A percentile compares a stretch with the other conserved stretches of the same genome.
phyloP scores from a whole-genome alignment of 2,888 invertebrate genomes.

The Agrotis exclamationis region DNA sequence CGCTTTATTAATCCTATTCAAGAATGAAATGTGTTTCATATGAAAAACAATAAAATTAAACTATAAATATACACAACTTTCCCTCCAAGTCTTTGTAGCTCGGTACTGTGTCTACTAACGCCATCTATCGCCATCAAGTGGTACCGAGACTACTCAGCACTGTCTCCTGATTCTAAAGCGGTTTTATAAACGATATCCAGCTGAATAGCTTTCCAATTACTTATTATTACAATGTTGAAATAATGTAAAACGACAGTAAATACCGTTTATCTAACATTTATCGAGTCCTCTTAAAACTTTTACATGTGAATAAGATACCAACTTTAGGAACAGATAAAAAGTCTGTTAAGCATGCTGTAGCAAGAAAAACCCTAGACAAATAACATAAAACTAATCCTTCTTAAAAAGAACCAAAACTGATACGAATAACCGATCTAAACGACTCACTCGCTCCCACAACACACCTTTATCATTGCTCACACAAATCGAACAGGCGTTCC shows the following conservation, averaged over 20 bases:
- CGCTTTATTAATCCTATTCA: neutral
- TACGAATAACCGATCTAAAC: neutral
- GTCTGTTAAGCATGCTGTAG: neutral
- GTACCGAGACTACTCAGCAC: slow-evolving; percentile 7
- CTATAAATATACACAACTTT: neutral
- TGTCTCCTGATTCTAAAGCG: neutral
- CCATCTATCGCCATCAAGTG: slow-evolving; percentile 47
- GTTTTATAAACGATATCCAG: neutral
- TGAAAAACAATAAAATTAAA: neutral
- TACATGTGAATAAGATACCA: neutral
- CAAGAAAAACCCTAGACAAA: neutral
- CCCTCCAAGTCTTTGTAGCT: slow-evolving; percentile 1
- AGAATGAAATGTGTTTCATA: neutral
- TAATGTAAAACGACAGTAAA: neutral
- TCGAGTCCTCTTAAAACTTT: neutral
- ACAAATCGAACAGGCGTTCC: slow-evolving; percentile 52
- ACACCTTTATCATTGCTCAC: slow-evolving; percentile 45
- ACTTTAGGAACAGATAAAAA: neutral
- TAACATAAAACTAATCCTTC: neutral
- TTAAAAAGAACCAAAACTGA: neutral
- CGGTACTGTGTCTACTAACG: slow-evolving; percentile 33
- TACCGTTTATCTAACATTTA: neutral
- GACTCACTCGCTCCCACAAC: neutral
- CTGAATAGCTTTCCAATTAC: too few species aligned
- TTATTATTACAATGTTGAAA: neutral